Percentiles rank a stretch among this genome's conserved stretches.
These are phyloP conservation scores for Pemphredon lugubris DNA, from an alignment of 2,888 invertebrate species.

Conservation along the genomic window DNA sequence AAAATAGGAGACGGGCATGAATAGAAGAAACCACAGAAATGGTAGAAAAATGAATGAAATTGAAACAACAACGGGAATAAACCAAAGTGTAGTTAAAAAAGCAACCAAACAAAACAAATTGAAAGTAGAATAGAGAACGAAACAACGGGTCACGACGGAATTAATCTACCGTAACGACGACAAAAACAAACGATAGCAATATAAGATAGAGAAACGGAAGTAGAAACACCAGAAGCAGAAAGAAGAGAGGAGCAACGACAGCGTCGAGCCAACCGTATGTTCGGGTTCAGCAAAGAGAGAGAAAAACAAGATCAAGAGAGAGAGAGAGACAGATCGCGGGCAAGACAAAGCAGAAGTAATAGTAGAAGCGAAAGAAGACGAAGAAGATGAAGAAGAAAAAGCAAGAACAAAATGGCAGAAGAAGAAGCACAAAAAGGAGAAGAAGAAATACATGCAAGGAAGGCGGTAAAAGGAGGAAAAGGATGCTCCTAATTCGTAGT, in stretches of 20 bases:
- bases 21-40: no score
- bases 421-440: conserved; percentile 16
- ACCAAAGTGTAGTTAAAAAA: no score
- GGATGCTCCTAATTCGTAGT: conserved; percentile 70
- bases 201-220: conserved; percentile 18
- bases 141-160: no score
- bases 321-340: background rate
- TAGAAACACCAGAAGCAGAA: conserved; percentile 46
- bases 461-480: conserved; percentile 66
- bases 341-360: background rate
- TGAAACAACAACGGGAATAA: no score
- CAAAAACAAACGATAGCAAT: conserved; percentile 6
- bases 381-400: conserved; percentile 2
- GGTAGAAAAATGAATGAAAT: no score
- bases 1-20: background rate
- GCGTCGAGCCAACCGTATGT: no score
- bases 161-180: no score
- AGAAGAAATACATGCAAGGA: conserved; percentile 1
- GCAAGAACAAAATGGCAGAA: background rate
- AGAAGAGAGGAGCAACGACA: conserved; percentile 41
- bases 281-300: no score
- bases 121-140: no score
- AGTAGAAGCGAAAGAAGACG: background rate
- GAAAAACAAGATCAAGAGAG: no score
- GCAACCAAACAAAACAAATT: no score